Evolutionary conservation across 2,113 vertebrate species (phyloP), one percentile per base, ranked within the genome.

Genomic region (Maylandia zebra): DNA sequence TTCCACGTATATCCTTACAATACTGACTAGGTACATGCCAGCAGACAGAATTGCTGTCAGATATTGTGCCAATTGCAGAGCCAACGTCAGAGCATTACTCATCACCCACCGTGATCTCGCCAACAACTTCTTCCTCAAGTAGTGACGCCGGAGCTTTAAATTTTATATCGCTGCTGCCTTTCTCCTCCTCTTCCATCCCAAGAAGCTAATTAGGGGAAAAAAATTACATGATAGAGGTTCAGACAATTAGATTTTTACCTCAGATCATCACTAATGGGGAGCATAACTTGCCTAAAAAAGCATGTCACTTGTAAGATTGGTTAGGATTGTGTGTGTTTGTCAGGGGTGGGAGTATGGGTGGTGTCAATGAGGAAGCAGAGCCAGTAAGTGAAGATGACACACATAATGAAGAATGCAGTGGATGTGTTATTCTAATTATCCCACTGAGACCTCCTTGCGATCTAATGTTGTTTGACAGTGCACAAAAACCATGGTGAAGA

Each of bases 401-500:
- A 92, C 85, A 92, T 95, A 95, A 95, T 96, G 94, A 95, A 94
- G 91, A 92, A 94, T 92, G 93, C 86, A 83, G 87, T 85, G 87
- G 87, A 95, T 92, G 90, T 92, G 93, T 93, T 95, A 94, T 94
- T 94, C 87, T 95, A 94, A 95, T 94, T 93, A 93, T 94, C 90
- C 88, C 82, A 85, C 83, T 83, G 88, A 93, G 90, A 81, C 84
- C 22, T 19, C 17, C 69, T 81, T 55, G 83, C 74, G 78, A 83
- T 89, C 89, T 95, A 94, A 96, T 94, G 86, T 89, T 91, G 93
- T 94, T 94, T 95, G 94, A 96, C 92, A 84, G 88, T 85, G 91
- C 91, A 89, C 86, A 87, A 88, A 91, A 93, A 86, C 89, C 74
- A 82, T 88, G 82, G 82, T 56, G 83, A 45, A 84, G 80, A 84